phyloP scores from a whole-genome alignment of 2,113 vertebrate genomes.

The Polyodon spathula region DNA sequence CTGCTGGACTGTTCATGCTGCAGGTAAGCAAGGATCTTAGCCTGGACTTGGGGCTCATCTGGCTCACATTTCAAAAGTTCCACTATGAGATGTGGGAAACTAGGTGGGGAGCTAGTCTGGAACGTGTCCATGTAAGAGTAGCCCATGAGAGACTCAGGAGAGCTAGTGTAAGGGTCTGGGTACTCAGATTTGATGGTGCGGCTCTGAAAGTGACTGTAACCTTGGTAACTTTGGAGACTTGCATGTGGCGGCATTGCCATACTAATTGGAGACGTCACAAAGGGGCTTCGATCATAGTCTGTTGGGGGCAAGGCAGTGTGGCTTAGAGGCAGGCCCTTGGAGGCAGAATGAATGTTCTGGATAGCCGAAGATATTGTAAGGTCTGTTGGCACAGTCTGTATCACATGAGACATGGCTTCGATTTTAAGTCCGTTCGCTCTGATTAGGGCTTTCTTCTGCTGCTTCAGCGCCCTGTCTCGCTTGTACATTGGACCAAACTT shows the following conservation, averaged over 20 bases:
- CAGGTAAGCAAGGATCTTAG: slow-evolving; percentile 84
- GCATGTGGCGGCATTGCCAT: slow-evolving; percentile 96
- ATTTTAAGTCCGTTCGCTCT: slow-evolving; percentile 95
- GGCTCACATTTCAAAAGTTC: slow-evolving; percentile 96
- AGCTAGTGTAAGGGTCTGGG: slow-evolving; percentile 92
- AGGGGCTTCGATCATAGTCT: slow-evolving; percentile 95
- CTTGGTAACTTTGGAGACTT: slow-evolving; percentile 88
- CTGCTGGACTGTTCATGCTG: slow-evolving; percentile 93
- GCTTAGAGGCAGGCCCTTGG: slow-evolving; percentile 93
- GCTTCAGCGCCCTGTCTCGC: slow-evolving; percentile 90
- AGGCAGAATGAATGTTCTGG: slow-evolving; percentile 92
- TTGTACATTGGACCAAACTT: slow-evolving; percentile 99
- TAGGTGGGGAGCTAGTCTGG: slow-evolving; percentile 79
- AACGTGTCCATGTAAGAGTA: slow-evolving; percentile 90
- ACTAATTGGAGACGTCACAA: slow-evolving; percentile 92
- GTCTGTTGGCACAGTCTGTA: slow-evolving; percentile 91
- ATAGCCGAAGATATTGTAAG: slow-evolving; percentile 92
- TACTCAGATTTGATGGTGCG: slow-evolving; percentile 97
- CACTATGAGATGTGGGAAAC: slow-evolving; percentile 87
- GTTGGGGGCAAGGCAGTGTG: slow-evolving; percentile 87
- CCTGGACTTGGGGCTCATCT: slow-evolving; percentile 89
- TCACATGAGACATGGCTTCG: slow-evolving; percentile 94
- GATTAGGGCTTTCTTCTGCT: slow-evolving; percentile 96
- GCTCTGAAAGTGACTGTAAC: slow-evolving; percentile 88
- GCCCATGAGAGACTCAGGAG: slow-evolving; percentile 92